Percentiles rank a stretch among this genome's conserved stretches.
Evolutionary conservation across 1,140 invertebrate genomes (phyloP).

Genomic region (Melitaea cinxia): DNA sequence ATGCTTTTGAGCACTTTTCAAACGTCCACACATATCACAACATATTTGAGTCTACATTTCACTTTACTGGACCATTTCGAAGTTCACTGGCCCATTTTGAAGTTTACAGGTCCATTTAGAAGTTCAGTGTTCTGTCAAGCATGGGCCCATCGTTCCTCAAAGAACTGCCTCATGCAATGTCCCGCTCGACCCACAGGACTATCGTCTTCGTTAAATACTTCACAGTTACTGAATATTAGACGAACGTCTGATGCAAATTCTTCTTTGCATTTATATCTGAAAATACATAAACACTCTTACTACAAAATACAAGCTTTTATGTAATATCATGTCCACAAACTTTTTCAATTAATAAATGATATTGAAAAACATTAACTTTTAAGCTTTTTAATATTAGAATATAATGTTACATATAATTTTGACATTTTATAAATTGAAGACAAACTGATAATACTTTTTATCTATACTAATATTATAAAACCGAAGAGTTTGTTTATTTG

Average conservation of each 20-base stretch:
- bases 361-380: too few species aligned
- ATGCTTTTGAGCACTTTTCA: background rate
- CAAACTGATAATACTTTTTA: too few species aligned
- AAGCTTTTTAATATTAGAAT: too few species aligned
- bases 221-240: conserved; percentile 98
- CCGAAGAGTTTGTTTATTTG: too few species aligned
- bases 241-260: conserved; percentile 95
- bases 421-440: too few species aligned
- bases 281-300: background rate
- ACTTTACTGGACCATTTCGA: background rate
- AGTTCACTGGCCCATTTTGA: too few species aligned
- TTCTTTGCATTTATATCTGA: conserved; percentile 82
- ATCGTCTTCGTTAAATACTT: conserved; percentile 98
- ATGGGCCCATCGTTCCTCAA: conserved; percentile 90
- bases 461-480: too few species aligned
- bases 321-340: too few species aligned
- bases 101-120: background rate
- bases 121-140: too few species aligned
- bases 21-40: background rate
- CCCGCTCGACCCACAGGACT: conserved; percentile 97
- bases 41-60: background rate
- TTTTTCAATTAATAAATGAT: background rate
- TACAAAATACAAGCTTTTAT: background rate
- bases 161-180: conserved; percentile 94
- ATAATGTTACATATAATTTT: too few species aligned